phyloP scores from a whole-genome alignment of 2,888 invertebrate genomes.

The Idaea dimidiata region DNA sequence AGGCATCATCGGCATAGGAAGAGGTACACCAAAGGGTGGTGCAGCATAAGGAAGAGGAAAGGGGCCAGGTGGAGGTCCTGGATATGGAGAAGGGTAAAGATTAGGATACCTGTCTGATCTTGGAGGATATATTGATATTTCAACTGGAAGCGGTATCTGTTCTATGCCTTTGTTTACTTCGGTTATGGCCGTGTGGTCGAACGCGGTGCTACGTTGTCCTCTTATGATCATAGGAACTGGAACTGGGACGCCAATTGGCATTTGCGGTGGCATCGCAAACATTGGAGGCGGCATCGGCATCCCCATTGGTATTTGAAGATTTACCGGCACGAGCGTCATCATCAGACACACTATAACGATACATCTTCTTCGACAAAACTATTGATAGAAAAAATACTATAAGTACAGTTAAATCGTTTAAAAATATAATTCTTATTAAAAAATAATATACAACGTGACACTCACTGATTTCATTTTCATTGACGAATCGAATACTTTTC shows the following conservation, averaged over 20 bases:
- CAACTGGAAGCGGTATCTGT: conserved; percentile 34
- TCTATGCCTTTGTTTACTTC: conserved; percentile 5
- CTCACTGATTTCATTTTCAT: not conserved
- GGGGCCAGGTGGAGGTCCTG: conserved; percentile 4
- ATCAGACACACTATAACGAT: conserved; percentile 23
- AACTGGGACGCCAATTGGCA: conserved; percentile 27
- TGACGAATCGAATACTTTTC: not conserved
- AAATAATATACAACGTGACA: not conserved
- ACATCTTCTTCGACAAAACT: conserved; percentile 34
- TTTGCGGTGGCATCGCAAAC: conserved; percentile 20
- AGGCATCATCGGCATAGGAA: conserved; percentile 10
- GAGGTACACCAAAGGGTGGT: conserved; percentile 8
- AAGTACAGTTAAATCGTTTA: not conserved
- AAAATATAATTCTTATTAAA: not conserved
- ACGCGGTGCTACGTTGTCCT: conserved; percentile 11
- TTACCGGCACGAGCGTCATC: conserved; percentile 23
- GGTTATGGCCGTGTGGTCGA: conserved; percentile 28
- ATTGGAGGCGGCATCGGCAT: conserved; percentile 16
- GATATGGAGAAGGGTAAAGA: conserved; percentile 8
- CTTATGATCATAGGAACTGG: conserved; percentile 20
- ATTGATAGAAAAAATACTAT: conserved; percentile 17
- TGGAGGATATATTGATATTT: conserved; percentile 2
- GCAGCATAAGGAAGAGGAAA: conserved; percentile 7
- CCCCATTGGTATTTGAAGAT: conserved; percentile 29
- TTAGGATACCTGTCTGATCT: not conserved